Evolutionary conservation across 2,797 vertebrate genomes (phyloP).

Genomic region (Microctenopoma lineatum): DNA sequence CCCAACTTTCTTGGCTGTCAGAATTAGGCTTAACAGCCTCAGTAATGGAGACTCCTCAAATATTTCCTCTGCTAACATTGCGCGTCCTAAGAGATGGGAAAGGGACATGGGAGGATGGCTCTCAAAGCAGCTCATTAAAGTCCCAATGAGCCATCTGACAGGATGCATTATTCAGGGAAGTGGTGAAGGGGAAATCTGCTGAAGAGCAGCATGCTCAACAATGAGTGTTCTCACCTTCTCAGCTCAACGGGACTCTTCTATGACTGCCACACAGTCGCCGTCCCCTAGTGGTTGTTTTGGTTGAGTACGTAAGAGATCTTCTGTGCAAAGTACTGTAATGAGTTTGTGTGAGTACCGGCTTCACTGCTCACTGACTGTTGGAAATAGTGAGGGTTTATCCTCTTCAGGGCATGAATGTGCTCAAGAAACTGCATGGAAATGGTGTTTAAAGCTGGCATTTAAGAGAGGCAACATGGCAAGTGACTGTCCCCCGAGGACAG

Average conservation of each 20-base stretch:
- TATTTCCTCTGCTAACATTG: slow-evolving; percentile 62
- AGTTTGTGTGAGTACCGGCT: too few relatives aligned
- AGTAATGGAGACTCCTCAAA: slow-evolving; percentile 59
- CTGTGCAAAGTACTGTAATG: too few relatives aligned
- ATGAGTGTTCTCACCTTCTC: slow-evolving; percentile 18
- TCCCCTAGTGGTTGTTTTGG: too few relatives aligned
- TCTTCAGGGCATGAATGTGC: background rate
- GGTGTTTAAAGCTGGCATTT: too few relatives aligned
- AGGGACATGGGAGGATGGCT: slow-evolving; percentile 37
- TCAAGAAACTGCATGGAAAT: background rate
- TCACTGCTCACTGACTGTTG: too few relatives aligned
- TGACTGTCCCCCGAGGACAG: background rate
- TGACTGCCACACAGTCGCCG: too few relatives aligned
- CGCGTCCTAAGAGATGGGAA: slow-evolving; percentile 23
- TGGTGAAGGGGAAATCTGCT: background rate
- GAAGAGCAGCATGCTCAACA: slow-evolving; percentile 10
- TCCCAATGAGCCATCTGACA: slow-evolving; percentile 18
- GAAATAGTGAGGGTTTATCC: too few relatives aligned
- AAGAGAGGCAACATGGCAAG: too few relatives aligned
- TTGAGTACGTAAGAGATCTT: too few relatives aligned
- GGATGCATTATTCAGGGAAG: slow-evolving; percentile 14
- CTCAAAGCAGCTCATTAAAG: slow-evolving; percentile 27
- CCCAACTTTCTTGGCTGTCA: slow-evolving; percentile 41
- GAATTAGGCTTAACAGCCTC: slow-evolving; percentile 45
- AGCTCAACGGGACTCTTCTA: background rate